A percentile compares a stretch with the other conserved stretches of the same genome.
Conservation (phyloP, 2,113 vertebrate genomes). For the Chlamydotis undulata region DNA sequence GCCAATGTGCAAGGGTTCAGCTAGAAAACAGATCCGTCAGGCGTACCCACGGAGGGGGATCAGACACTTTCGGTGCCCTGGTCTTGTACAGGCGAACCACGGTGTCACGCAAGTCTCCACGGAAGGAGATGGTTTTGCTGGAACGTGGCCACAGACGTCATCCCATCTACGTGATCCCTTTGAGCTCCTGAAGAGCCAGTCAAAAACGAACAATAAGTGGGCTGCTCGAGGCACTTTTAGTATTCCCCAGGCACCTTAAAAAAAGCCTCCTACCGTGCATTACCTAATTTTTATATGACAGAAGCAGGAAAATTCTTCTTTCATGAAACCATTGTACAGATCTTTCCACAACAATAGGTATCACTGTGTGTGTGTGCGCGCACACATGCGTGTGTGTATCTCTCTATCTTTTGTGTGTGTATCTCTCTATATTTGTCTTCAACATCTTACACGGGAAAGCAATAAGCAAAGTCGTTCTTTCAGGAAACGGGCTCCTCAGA, state of each 20-base stretch:
- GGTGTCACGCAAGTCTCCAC: rapidly evolving
- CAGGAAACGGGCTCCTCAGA: background rate
- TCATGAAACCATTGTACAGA: rapidly evolving
- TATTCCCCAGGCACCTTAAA: background rate
- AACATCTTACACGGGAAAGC: rapidly evolving
- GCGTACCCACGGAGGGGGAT: background rate
- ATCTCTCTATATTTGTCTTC: background rate
- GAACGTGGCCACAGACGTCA: rapidly evolving
- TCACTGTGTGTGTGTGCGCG: rapidly evolving
- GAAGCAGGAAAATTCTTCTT: background rate
- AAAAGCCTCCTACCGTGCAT: background rate
- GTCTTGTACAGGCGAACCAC: rapidly evolving
- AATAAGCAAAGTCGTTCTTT: background rate
- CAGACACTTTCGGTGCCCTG: background rate
- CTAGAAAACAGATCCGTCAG: rapidly evolving
- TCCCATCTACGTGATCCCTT: rapidly evolving
- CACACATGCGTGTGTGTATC: no score
- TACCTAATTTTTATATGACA: background rate
- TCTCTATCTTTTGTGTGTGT: no score
- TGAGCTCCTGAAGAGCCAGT: background rate
- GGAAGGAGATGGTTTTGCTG: background rate
- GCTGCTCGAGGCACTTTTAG: background rate
- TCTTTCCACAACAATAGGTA: rapidly evolving
- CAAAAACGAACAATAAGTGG: background rate
- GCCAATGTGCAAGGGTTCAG: rapidly evolving